A percentile compares a stretch with the other conserved stretches of the same genome.
Conservation (phyloP, 2,888 invertebrate genomes). For the Luffia ferchaultella region DNA sequence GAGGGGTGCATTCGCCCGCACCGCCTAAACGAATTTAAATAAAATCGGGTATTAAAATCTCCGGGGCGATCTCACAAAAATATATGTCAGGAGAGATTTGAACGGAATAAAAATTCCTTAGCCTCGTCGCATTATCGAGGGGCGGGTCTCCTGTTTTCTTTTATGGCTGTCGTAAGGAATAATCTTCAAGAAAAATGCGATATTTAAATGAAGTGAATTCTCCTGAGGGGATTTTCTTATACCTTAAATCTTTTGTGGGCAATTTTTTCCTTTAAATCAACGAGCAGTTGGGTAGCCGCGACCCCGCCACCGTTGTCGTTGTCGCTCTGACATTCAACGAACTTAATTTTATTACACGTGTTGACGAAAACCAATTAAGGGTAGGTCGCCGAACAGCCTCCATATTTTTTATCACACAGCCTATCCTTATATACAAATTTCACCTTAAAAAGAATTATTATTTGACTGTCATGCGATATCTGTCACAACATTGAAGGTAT, state of each 20-base stretch:
- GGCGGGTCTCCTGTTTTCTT: conserved; percentile 61
- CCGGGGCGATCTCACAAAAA: conserved; percentile 59
- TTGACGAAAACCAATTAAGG: conserved; percentile 1
- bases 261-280: conserved; percentile 50
- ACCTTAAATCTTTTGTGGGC: conserved; percentile 46
- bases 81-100: conserved; percentile 65
- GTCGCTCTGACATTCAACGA: too few relatives aligned
- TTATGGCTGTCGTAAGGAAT: conserved; percentile 66
- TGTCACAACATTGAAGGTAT: too few relatives aligned
- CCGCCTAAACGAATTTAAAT: conserved; percentile 62
- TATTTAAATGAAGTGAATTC: conserved; percentile 66
- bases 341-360: conserved; percentile 6
- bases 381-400: too few relatives aligned
- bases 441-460: too few relatives aligned
- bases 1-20: conserved; percentile 50
- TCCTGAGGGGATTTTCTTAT: conserved; percentile 46
- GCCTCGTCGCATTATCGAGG: conserved; percentile 61
- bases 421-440: too few relatives aligned
- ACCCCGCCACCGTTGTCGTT: background rate
- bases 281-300: conserved; percentile 17
- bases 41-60: conserved; percentile 64
- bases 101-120: conserved; percentile 63
- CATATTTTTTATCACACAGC: too few relatives aligned
- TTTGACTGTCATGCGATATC: too few relatives aligned
- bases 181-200: conserved; percentile 67